phyloP scores from a whole-genome alignment of 2,888 invertebrate genomes.

The Agonopterix heracliana region DNA sequence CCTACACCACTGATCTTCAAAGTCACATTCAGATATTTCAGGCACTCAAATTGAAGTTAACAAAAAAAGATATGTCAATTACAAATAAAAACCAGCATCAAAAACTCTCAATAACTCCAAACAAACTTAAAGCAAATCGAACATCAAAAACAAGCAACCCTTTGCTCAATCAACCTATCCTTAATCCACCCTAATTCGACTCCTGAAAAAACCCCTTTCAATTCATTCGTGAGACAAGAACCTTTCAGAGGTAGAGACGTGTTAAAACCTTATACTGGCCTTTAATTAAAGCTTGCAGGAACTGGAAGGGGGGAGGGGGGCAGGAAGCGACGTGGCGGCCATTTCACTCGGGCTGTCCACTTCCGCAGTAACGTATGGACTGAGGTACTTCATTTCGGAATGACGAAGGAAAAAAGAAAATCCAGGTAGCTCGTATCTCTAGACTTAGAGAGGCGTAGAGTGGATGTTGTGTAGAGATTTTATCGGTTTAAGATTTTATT shows the following conservation, averaged over 20 bases:
- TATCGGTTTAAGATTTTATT: conserved; percentile 3
- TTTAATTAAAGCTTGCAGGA: conserved; percentile 64
- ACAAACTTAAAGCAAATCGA: conserved; percentile 15
- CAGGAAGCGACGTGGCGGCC: conserved; percentile 42
- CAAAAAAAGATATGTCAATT: too few species aligned
- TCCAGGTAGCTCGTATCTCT: conserved; percentile 43
- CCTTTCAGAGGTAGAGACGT: conserved; percentile 53
- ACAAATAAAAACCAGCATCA: too few species aligned
- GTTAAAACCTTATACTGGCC: conserved; percentile 68
- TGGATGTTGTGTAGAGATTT: conserved; percentile 2
- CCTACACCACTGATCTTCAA: too few species aligned
- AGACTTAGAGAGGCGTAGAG: conserved; percentile 33
- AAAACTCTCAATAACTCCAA: not conserved
- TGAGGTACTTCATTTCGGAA: conserved; percentile 65
- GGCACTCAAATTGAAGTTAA: too few species aligned
- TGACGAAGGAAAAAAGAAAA: conserved; percentile 60
- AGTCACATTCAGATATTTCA: too few species aligned
- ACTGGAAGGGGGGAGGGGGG: conserved; percentile 17
- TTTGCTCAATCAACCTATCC: conserved; percentile 19
- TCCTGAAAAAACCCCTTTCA: conserved; percentile 27
- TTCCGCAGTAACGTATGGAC: conserved; percentile 59
- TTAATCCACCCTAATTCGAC: conserved; percentile 32
- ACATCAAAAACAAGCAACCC: conserved; percentile 24
- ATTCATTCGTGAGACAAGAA: conserved; percentile 36
- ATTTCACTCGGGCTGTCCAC: conserved; percentile 59